phyloP scores from a whole-genome alignment of 2,113 vertebrate species.

The Microtus pennsylvanicus region DNA sequence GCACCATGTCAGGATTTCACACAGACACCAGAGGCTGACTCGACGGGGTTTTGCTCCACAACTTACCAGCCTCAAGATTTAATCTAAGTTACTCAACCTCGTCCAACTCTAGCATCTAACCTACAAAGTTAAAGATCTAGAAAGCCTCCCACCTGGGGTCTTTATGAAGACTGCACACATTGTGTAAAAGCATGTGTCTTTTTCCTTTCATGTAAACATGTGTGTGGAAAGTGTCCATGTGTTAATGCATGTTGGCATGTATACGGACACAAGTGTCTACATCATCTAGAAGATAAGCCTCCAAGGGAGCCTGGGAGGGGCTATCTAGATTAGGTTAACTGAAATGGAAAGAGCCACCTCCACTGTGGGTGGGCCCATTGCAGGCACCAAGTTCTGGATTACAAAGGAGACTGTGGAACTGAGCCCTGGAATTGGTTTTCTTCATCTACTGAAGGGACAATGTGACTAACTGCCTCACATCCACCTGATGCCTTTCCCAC shows the following conservation, averaged over 20 bases:
- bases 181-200: conserved; percentile 30
- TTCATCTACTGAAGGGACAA: background rate
- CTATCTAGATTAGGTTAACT: background rate
- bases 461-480: background rate
- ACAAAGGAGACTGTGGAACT: background rate
- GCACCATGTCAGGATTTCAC: conserved; percentile 41
- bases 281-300: no score
- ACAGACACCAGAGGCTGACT: conserved; percentile 9
- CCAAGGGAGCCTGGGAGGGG: background rate
- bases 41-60: conserved; percentile 2
- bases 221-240: no score
- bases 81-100: conserved; percentile 44
- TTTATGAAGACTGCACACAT: conserved; percentile 3
- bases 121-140: conserved; percentile 8
- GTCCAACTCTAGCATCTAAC: background rate
- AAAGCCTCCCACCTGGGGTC: conserved; percentile 14
- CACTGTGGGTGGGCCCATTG: background rate
- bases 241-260: background rate
- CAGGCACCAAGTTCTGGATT: background rate
- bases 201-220: background rate
- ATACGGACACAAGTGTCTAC: background rate
- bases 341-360: background rate
- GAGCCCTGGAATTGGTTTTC: no score
- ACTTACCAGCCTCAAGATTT: background rate
- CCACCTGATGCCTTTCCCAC: background rate